Evolutionary conservation across 1,140 invertebrate species (phyloP).

Genomic region (Leptopilina clavipes): DNA sequence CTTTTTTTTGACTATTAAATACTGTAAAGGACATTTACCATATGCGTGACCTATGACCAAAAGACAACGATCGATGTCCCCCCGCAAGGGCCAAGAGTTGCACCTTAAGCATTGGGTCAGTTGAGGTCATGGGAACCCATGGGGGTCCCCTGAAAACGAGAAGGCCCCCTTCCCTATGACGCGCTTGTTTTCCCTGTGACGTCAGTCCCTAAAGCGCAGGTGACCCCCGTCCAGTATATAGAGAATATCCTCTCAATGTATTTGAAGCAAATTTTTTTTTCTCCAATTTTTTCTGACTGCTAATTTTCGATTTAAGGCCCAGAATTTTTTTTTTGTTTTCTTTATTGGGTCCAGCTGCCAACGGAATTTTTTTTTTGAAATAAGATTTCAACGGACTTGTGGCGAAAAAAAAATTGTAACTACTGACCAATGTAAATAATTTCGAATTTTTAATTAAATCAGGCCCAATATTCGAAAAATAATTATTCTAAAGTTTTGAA

Average conservation of each 20-base stretch:
- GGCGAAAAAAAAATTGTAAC: background rate
- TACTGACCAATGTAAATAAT: no score
- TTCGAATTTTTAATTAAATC: no score
- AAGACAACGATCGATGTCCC: slow-evolving; percentile 51
- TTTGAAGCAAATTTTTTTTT: slow-evolving; percentile 46
- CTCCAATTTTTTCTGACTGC: background rate
- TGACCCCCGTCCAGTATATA: slow-evolving; percentile 52
- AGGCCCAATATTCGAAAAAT: no score
- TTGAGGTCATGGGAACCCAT: slow-evolving; percentile 73
- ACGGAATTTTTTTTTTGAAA: slow-evolving; percentile 17
- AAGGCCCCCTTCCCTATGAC: slow-evolving; percentile 44
- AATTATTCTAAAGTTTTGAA: background rate
- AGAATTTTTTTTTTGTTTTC: slow-evolving; percentile 50
- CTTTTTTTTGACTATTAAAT: slow-evolving; percentile 49
- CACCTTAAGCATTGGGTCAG: slow-evolving; percentile 60
- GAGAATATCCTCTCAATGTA: slow-evolving; percentile 34
- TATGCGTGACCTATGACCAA: slow-evolving; percentile 68
- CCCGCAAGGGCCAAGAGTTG: slow-evolving; percentile 37
- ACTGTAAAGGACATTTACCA: slow-evolving; percentile 49
- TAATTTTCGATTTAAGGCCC: slow-evolving; percentile 35
- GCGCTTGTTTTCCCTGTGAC: slow-evolving; percentile 55
- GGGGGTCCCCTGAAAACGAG: slow-evolving; percentile 62
- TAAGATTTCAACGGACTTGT: background rate
- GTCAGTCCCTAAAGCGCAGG: slow-evolving; percentile 53
- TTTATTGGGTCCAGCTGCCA: slow-evolving; percentile 53